These are phyloP conservation scores for Lycia hirtaria DNA, from an alignment of 2,888 invertebrate genomes.

Conservation along the genomic window DNA sequence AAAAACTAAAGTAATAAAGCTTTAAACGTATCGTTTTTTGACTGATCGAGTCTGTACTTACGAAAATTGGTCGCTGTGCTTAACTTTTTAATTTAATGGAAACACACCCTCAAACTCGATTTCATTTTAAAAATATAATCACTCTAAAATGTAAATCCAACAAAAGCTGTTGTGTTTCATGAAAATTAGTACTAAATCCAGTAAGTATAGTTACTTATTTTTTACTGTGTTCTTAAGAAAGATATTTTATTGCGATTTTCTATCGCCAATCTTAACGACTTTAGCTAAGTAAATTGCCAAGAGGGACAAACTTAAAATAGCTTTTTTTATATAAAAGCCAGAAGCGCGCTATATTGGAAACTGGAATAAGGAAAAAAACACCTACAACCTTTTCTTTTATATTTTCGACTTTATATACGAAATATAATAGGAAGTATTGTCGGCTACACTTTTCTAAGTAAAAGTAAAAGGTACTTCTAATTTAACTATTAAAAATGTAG, in stretches of 20 bases:
- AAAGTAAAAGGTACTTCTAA: no score
- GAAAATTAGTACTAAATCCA: no score
- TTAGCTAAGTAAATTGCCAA: neutral
- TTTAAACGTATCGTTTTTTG: no score
- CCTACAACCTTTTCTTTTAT: neutral
- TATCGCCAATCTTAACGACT: neutral
- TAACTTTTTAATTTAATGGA: no score
- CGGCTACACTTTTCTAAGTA: no score
- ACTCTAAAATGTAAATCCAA: neutral
- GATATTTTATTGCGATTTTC: neutral
- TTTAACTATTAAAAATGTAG: no score
- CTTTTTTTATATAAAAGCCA: neutral
- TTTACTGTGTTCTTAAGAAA: neutral
- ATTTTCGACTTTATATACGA: no score
- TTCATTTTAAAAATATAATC: neutral
- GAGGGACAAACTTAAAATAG: neutral
- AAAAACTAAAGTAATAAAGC: no score
- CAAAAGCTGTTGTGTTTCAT: neutral
- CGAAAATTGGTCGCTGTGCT: no score
- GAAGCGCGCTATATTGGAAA: neutral
- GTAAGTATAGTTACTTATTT: no score
- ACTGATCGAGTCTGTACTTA: no score
- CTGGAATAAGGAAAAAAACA: constrained; percentile 2
- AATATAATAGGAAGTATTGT: no score
- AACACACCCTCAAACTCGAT: neutral